These are phyloP conservation scores for Pandion haliaetus DNA, from an alignment of 2,113 vertebrate species.

Conservation along the genomic window DNA sequence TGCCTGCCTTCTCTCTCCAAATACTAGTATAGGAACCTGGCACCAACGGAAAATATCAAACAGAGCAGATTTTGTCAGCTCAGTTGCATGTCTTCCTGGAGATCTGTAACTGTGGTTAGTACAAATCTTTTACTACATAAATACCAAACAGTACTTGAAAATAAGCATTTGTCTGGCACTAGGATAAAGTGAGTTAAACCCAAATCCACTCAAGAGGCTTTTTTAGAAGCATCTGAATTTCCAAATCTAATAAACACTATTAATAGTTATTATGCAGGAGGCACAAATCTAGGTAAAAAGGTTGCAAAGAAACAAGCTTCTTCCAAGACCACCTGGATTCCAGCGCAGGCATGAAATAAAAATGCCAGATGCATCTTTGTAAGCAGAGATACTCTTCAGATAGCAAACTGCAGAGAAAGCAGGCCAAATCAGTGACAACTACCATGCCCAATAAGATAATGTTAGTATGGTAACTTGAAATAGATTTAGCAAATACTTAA, in stretches of 20 bases:
- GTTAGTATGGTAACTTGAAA: not conserved
- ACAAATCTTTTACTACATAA: not conserved
- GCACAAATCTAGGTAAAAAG: not conserved
- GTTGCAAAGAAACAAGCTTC: not conserved
- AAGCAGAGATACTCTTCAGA: not conserved
- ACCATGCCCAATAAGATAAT: not conserved
- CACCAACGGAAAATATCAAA: not conserved
- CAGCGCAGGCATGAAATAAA: not conserved
- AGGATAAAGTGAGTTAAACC: not conserved
- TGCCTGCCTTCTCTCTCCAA: not conserved
- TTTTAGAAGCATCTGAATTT: not conserved
- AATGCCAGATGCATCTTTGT: not conserved
- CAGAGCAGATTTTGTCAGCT: not conserved
- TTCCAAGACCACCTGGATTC: not conserved
- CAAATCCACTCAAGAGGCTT: not conserved
- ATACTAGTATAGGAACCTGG: not conserved
- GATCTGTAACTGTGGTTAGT: not conserved
- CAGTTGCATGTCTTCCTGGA: not conserved
- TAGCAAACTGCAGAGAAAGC: not conserved
- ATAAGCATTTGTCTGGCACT: not conserved
- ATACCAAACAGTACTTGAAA: not conserved
- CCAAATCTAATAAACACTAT: not conserved
- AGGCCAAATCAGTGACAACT: not conserved
- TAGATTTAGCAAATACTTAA: not conserved
- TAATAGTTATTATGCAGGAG: not conserved